Base-by-base conservation (phyloP, 2,797 vertebrate genomes). In the Danio choprae region DNA sequence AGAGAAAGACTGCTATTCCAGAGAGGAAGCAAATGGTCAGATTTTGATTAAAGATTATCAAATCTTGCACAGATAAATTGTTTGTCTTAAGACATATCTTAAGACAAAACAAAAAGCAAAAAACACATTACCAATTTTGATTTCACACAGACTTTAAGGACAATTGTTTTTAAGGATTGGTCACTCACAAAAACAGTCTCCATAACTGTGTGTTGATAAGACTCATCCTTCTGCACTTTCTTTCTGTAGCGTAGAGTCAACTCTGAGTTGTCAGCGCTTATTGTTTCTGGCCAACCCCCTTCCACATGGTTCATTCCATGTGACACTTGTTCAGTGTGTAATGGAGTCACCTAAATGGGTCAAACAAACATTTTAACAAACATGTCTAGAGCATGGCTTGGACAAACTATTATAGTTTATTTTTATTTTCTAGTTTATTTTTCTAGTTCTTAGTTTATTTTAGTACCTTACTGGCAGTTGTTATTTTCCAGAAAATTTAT, bases 261-360 rank as follows among this genome's bases (percentile, higher is more conserved):
- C 18, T 98, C 97, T 82, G 92, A 73, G 78, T 98, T 96, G 12
- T 84, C 86, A 0, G 93, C 91, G 87, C 96, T 95, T 9, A 98
- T 62, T 4, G 97, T 96, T 90, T 95, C 97, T 51, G 97, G 96
- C 97, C 97, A 99, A 0, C 96, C 96, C 0, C 97, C 96, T 79
- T 98, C 97, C 0, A 94, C 1, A 0, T 98, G 97, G 92, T 98
- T 98, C 6, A 98, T 68, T 0, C 97, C 96, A 0, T 85, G 84
- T 44, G 81, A 91, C 84, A 91, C 90, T 13, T 90, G 93, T 88
- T 96, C 89, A 0, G 91, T 93, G 7, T 93, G 79, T 8, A 4
- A 38, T 56, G 40, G 40, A 41, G 51, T 56, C 80, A 95, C 93
- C 97, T 99, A 87, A 11, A 55, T 6, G 53, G 10, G 41, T 0